phyloP scores from a whole-genome alignment of 2,888 invertebrate species.

The Sarcophaga carnaria region DNA sequence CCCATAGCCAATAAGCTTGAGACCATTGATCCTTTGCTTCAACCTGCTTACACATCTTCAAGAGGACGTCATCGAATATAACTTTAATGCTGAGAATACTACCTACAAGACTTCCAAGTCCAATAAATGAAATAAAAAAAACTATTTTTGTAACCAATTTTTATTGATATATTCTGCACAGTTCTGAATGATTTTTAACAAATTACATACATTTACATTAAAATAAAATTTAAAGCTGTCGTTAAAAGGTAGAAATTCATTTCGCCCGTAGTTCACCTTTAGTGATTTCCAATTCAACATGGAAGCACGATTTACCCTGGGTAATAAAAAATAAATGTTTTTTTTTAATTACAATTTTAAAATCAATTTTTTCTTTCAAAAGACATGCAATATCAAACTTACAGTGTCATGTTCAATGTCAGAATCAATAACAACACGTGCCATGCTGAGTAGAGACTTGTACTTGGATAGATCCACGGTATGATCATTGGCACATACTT shows the following conservation, averaged over 20 bases:
- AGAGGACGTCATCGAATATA: no score
- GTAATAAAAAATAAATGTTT: slow-evolving; percentile 13
- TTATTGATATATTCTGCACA: no score
- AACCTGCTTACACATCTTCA: no score
- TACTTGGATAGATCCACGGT: slow-evolving; percentile 81
- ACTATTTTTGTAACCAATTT: no score
- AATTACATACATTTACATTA: background rate
- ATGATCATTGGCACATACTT: slow-evolving; percentile 80
- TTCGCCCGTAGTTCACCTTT: slow-evolving; percentile 70
- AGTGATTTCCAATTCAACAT: slow-evolving; percentile 78
- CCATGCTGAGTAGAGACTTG: slow-evolving; percentile 81
- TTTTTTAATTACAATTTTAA: background rate
- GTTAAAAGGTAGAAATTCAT: background rate
- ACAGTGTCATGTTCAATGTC: slow-evolving; percentile 82
- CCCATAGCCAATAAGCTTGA: no score
- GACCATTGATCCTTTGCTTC: no score
- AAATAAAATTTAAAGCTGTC: background rate
- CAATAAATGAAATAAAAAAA: no score
- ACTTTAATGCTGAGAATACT: no score
- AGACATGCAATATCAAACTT: slow-evolving; percentile 58
- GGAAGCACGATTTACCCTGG: slow-evolving; percentile 80
- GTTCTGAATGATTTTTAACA: no score
- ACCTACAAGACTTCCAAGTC: no score
- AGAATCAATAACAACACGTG: slow-evolving; percentile 79
- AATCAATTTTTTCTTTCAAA: background rate